Conservation (phyloP, 2,113 vertebrate genomes). For the Hemichromis elongatus region DNA sequence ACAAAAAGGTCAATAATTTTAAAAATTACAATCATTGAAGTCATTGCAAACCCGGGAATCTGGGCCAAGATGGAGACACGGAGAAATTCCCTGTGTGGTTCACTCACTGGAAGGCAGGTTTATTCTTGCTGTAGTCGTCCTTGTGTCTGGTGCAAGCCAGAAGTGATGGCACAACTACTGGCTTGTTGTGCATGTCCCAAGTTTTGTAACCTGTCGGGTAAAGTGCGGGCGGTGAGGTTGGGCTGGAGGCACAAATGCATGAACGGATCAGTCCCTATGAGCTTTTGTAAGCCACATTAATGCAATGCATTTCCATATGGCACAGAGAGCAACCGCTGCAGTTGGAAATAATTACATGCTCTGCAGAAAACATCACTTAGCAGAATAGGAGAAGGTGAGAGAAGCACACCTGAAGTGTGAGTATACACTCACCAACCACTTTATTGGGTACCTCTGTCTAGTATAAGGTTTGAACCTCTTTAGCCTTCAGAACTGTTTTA, state of each 20-base stretch:
- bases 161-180: background rate
- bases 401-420: background rate
- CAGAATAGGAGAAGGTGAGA: background rate
- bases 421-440: background rate
- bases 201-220: background rate
- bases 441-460: background rate
- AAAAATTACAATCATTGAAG: background rate
- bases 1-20: background rate
- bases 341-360: background rate
- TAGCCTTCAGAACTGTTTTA: background rate
- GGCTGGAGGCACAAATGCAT: background rate
- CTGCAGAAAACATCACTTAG: background rate
- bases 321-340: background rate
- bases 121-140: background rate
- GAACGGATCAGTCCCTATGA: background rate
- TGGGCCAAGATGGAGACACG: background rate
- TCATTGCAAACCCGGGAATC: background rate
- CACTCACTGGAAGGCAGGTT: background rate
- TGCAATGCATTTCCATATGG: background rate
- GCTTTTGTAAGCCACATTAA: background rate
- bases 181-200: background rate
- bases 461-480: background rate
- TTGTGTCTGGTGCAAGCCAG: background rate
- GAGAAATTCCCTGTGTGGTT: background rate
- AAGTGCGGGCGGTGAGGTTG: background rate